Evolutionary conservation across 2,888 invertebrate genomes (phyloP).

Genomic region (Bellardia bayeri): DNA sequence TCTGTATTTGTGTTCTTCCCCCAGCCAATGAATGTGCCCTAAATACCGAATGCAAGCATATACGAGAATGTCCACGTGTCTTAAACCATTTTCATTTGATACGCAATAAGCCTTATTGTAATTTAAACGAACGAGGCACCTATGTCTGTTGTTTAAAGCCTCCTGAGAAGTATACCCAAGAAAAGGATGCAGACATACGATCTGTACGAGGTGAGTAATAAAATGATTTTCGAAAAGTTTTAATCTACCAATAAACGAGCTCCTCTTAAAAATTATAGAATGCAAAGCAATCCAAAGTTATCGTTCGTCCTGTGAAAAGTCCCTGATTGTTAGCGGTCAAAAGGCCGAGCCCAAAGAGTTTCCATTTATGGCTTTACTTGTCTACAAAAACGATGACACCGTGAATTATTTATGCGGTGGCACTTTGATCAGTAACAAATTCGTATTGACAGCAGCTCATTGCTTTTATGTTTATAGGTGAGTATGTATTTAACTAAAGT

Average conservation of each 20-base stretch:
- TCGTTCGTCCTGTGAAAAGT: constrained; percentile 34
- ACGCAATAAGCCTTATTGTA: constrained; percentile 47
- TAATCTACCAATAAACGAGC: neutral
- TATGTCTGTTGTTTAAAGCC: constrained; percentile 63
- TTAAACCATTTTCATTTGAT: constrained; percentile 37
- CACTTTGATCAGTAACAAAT: constrained; percentile 85
- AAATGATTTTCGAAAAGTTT: neutral
- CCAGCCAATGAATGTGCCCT: constrained; percentile 64
- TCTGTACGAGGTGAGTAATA: constrained; percentile 53
- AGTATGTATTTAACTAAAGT: neutral
- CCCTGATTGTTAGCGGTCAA: constrained; percentile 74
- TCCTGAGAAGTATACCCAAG: constrained; percentile 48
- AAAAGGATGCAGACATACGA: constrained; percentile 53
- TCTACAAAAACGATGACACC: constrained; percentile 57
- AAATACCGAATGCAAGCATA: constrained; percentile 59
- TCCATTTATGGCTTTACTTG: constrained; percentile 78
- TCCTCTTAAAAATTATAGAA: constrained; percentile 30
- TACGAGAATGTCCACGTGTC: constrained; percentile 45
- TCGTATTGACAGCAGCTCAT: constrained; percentile 87
- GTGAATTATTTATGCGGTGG: constrained; percentile 85
- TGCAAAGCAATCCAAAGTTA: constrained; percentile 41
- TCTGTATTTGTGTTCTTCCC: neutral
- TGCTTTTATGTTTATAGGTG: constrained; percentile 81
- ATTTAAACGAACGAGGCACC: constrained; percentile 35
- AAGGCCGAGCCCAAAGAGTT: constrained; percentile 77